phyloP scores from a whole-genome alignment of 2,113 vertebrate species.

The Silurus glanis region DNA sequence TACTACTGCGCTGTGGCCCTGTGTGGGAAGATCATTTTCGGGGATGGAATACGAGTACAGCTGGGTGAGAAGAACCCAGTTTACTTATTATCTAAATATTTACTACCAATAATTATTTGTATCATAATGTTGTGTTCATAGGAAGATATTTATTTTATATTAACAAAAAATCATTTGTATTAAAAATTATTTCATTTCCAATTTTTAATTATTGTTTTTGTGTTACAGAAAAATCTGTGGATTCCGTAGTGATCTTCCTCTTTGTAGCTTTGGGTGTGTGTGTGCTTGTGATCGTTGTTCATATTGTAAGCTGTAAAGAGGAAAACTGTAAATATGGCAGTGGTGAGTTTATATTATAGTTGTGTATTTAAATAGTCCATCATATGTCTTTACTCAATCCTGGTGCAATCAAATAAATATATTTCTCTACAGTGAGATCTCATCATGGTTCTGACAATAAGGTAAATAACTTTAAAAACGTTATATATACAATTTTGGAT shows the following conservation, averaged over 20 bases:
- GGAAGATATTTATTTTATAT: neutral
- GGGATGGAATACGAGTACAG: constrained; percentile 23
- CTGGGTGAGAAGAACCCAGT: neutral
- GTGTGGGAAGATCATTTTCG: constrained; percentile 61
- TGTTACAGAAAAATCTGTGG: neutral
- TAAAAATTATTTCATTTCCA: too few relatives aligned
- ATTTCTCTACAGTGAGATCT: too few relatives aligned
- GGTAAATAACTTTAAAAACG: too few relatives aligned
- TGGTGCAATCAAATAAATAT: too few relatives aligned
- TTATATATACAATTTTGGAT: too few relatives aligned
- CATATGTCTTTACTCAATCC: too few relatives aligned
- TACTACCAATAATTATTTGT: too few relatives aligned
- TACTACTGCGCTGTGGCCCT: neutral
- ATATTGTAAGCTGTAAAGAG: neutral
- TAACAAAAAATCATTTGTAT: too few relatives aligned
- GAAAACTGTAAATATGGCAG: neutral
- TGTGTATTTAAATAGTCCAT: too few relatives aligned
- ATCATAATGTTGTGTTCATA: neutral
- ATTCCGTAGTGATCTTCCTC: neutral
- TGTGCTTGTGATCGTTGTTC: constrained; percentile 15
- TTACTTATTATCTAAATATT: too few relatives aligned
- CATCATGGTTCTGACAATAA: too few relatives aligned
- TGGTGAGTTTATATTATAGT: neutral
- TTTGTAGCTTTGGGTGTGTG: constrained; percentile 1
- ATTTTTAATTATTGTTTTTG: neutral